Percentiles rank a stretch among this genome's conserved stretches.
Conservation (phyloP, 2,113 vertebrate species). For the Hypanus sabinus region DNA sequence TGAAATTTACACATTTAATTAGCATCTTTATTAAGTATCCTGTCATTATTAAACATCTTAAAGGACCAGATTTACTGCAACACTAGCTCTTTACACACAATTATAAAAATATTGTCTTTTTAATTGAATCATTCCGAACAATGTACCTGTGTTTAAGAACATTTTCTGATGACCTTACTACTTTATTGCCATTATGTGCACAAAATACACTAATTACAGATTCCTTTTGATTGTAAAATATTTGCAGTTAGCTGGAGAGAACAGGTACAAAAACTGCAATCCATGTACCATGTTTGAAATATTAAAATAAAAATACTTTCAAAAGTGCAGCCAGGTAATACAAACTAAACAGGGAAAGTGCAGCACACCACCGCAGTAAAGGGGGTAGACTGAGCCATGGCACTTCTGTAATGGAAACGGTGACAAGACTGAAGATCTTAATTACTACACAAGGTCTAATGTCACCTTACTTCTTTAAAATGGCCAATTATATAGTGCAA, state of each 20-base stretch:
- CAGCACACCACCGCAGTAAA: slow-evolving; percentile 37
- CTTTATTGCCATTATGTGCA: slow-evolving; percentile 57
- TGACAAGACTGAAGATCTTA: background rate
- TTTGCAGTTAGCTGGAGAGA: slow-evolving; percentile 45
- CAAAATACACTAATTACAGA: slow-evolving; percentile 44
- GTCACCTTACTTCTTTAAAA: background rate
- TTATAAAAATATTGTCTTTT: slow-evolving; percentile 53
- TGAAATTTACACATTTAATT: slow-evolving; percentile 50
- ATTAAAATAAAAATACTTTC: slow-evolving; percentile 45
- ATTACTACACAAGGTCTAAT: background rate
- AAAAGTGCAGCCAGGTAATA: slow-evolving; percentile 54
- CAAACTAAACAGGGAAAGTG: slow-evolving; percentile 49
- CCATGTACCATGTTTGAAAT: slow-evolving; percentile 49
- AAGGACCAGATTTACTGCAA: slow-evolving; percentile 52
- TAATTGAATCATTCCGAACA: slow-evolving; percentile 48
- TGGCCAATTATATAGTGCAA: slow-evolving; percentile 24
- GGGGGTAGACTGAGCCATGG: slow-evolving; percentile 42
- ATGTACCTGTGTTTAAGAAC: slow-evolving; percentile 49
- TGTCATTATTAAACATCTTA: slow-evolving; percentile 54
- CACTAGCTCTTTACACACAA: slow-evolving; percentile 53
- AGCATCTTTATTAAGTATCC: slow-evolving; percentile 52
- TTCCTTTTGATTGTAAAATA: slow-evolving; percentile 37
- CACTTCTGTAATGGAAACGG: slow-evolving; percentile 41
- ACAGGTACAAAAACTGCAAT: slow-evolving; percentile 41
- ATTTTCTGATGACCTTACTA: slow-evolving; percentile 44